Conservation (phyloP, 2,888 invertebrate species). For the Drosophila neutralis region DNA sequence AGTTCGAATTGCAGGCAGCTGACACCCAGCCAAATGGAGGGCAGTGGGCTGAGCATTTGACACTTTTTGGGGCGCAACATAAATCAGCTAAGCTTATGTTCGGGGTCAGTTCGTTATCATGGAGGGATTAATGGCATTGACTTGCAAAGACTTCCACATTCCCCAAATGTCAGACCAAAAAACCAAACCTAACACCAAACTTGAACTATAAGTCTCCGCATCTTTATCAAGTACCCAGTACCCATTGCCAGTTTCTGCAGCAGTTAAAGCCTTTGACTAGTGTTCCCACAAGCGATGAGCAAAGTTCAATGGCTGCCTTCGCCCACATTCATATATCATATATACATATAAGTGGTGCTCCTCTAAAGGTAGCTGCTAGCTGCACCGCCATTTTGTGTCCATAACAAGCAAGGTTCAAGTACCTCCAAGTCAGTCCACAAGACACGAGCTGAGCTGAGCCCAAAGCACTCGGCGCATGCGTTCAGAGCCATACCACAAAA, state of each 20-base stretch:
- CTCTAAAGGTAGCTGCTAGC: slow-evolving; percentile 45
- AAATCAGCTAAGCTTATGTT: slow-evolving; percentile 68
- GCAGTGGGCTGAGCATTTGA: slow-evolving; percentile 71
- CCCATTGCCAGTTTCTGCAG: background rate
- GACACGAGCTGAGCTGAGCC: slow-evolving; percentile 24
- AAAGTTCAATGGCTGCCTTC: slow-evolving; percentile 59
- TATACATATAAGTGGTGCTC: slow-evolving; percentile 37
- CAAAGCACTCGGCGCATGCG: slow-evolving; percentile 69
- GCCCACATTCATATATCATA: slow-evolving; percentile 68
- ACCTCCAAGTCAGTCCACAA: slow-evolving; percentile 53
- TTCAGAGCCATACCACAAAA: slow-evolving; percentile 34
- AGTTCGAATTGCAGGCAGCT: slow-evolving; percentile 76
- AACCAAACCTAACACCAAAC: slow-evolving; percentile 12
- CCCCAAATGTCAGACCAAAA: background rate
- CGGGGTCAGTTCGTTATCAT: slow-evolving; percentile 42
- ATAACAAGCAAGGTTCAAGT: slow-evolving; percentile 69
- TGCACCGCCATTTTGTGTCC: slow-evolving; percentile 67
- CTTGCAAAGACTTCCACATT: slow-evolving; percentile 7
- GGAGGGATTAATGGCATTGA: slow-evolving; percentile 36
- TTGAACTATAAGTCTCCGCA: slow-evolving; percentile 9
- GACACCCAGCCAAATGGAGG: slow-evolving; percentile 67
- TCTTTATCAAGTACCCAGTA: background rate
- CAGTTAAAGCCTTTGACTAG: slow-evolving; percentile 27
- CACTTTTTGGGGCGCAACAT: slow-evolving; percentile 70
- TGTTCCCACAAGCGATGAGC: slow-evolving; percentile 30